Evolutionary conservation across 2,113 vertebrate genomes (phyloP), one percentile per base, ranked within the genome.

Genomic region (Myrmecobius fasciatus): DNA sequence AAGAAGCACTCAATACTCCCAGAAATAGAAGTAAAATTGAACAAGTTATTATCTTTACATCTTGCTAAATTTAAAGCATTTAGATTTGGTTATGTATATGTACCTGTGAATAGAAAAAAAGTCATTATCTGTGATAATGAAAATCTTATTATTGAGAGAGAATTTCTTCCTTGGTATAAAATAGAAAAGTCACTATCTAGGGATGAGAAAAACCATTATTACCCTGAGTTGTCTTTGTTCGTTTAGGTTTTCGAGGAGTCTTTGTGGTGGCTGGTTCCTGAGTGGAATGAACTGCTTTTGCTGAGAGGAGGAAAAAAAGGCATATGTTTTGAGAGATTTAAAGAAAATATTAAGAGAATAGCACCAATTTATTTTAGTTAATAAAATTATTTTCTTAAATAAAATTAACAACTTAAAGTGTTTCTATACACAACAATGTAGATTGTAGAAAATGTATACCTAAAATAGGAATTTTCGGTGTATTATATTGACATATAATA

Each of bases 141-240:
- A 93, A 96, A 96, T 92, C 3, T 91, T 0, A 0, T 94, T 89
- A 75, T 94, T 46, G 91, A 95, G 96, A 91, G 60, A 93, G 94
- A 95, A 36, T 17, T 36, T 67, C 22, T 94, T 96, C 83, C 95
- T 67, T 96, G 94, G 93, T 90, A 95, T 96, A 97, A 92, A 95
- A 91, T 51, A 51, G 47, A 89, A 95, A 48, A 95, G 3, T 52
- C 92, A 94, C 67, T 96, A 43, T 94, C 90, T 51, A 95, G 89
- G 92, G 96, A 93, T 60, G 0, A 52, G 48, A 94, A 96, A 95
- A 91, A 83, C 52, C 0, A 51, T 12, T 25, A 96, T 99, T 98
- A 99, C 98, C 98, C 93, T 91, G 92, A 91, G 97, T 98, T 95
- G 98, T 96, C 95, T 91, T 98, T 98, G 97, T 96, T 96, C 95